Evolutionary conservation across 2,113 vertebrate genomes (phyloP), one percentile per base, ranked within the genome.

Genomic region (Cynoglossus semilaevis): DNA sequence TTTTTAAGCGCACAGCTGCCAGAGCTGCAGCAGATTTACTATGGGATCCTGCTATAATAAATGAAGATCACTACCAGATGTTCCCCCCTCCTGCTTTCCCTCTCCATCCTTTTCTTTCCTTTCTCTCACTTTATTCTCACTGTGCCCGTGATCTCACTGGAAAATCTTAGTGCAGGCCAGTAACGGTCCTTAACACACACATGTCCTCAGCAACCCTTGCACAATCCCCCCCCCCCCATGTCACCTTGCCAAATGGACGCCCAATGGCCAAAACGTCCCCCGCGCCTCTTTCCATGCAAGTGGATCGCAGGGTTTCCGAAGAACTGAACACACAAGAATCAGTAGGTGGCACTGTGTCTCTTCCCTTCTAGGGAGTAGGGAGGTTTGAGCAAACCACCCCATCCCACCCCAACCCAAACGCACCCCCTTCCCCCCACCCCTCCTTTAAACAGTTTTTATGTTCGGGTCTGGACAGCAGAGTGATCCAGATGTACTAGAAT

Each of bases 61-160:
- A 89, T 58, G 51, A 47, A 75, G 78, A 91, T 90, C 76, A 77
- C 68, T 85, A 72, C 84, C 91, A 92, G 87, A 91, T 91, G 88
- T 67, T 11, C 35, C 34, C n/a, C 43, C 56, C 22, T n/a, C 10
- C 58, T 50, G 22, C 22, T 29, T 13, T 9, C 22, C 9, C 18
- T 3, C 40, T 35, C 18, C 56, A 29, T 36, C 12, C 37, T 12
- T 38, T 14, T 14, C 12, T 14, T 14, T 11, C 37, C 37, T 13
- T 40, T 41, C 19, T 18, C 29, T 14, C 14, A 41, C 12, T 5
- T 4, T 13, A 41, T 14, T 41, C 4, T 74, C 62, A 70, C 60
- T 37, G 45, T 42, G 29, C 51, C 51, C 19, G 82, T 91, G 89
- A 90, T 77, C 88, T 92, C 88, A 90, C 70, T 91, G 91, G 90